Base-by-base conservation (phyloP, 2,113 vertebrate species). In the Halichoerus grypus region DNA sequence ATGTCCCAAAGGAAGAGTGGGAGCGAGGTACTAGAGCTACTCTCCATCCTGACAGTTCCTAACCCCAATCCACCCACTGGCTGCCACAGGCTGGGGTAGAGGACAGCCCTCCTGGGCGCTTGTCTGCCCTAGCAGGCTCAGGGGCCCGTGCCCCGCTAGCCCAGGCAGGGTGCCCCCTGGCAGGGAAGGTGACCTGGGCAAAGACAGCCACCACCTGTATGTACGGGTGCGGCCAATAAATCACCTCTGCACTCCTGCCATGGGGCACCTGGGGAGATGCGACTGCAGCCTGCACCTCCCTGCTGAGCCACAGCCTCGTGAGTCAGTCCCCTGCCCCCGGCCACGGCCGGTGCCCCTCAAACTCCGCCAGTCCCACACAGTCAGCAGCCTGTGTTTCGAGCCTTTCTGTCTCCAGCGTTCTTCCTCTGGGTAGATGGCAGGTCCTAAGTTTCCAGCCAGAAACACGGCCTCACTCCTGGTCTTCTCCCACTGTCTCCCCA, bases 1-100 rank as follows among this genome's bases (percentile, higher is more conserved):
- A 2, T 0, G 6, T 10, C 31, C 31, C 4, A 0, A 0, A 57
- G 16, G 31, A 57, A 49, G 65, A 36, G 21, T 2, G 53, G 49
- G 9, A 59, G 33, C 13, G 26, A 11, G 26, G 46, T 10, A 7
- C 49, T 55, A 1, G 0, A 6, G 63, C 11, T 42, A 18, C 46
- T 51, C 15, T 33, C 59, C 19, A 1, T 12, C 22, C 46, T 16
- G 0, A 21, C 22, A 12, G 59, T n/a, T 49, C 57, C 57, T 46
- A 21, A 36, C 16, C 11, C 24, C 26, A 7, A 4, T 31, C n/a
- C 21, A 9, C 13, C 7, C 39, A 39, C 9, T 0, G 2, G 2
- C 28, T 0, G 0, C 9, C 31, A 24, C 21, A 82, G 36, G 18
- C n/a, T 42, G 51, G n/a, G 51, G 21, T 18, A 22, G 21, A 36